phyloP scores from a whole-genome alignment of 2,797 vertebrate species.

The Micrastur ruficollis region DNA sequence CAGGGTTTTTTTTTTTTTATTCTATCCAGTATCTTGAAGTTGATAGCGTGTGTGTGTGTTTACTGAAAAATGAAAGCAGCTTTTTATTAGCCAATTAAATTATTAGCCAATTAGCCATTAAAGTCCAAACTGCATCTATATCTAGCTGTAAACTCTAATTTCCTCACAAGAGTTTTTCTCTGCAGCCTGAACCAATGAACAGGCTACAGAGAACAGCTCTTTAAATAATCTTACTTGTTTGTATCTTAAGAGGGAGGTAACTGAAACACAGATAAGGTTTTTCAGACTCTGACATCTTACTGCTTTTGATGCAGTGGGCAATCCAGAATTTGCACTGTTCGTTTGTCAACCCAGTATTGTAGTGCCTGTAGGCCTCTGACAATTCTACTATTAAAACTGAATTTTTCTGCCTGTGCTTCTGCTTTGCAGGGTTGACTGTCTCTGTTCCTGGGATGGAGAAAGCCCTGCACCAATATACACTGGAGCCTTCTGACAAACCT shows the following conservation, averaged over 20 bases:
- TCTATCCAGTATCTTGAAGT: neutral
- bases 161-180: neutral
- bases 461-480: conserved; percentile 92
- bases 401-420: neutral
- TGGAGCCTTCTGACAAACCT: conserved; percentile 92
- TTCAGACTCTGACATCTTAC: neutral
- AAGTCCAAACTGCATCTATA: neutral
- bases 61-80: neutral
- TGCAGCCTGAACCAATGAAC: neutral
- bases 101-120: too few relatives aligned
- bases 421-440: conserved; percentile 84
- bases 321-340: neutral
- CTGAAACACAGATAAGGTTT: neutral
- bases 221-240: neutral
- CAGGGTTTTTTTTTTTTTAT: neutral
- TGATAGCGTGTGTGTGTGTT: neutral
- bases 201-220: neutral
- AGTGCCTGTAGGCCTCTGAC: neutral
- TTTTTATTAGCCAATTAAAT: too few relatives aligned
- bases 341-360: fast-evolving
- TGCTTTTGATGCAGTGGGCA: neutral
- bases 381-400: neutral
- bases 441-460: conserved; percentile 95
- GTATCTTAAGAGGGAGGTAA: neutral
- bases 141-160: neutral